phyloP scores from a whole-genome alignment of 2,888 invertebrate genomes.

The Ashinkailepas kermadecensis region DNA sequence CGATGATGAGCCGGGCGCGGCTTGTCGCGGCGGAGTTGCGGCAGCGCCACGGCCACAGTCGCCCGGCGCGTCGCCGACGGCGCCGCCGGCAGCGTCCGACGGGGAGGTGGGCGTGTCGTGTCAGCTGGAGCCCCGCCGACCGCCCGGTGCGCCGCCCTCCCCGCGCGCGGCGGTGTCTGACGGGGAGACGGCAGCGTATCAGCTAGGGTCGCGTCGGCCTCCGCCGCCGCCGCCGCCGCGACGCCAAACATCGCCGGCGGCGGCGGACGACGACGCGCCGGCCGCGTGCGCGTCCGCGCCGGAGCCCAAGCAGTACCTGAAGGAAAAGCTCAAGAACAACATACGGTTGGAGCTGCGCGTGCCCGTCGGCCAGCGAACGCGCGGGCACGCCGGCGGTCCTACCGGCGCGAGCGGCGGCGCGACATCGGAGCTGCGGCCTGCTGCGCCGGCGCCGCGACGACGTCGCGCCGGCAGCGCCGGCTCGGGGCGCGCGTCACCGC shows the following conservation, averaged over 20 bases:
- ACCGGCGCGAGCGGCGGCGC: conserved; percentile 26
- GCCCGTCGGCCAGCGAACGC: conserved; percentile 31
- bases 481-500: neutral
- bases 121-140: neutral
- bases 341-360: conserved; percentile 39
- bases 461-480: conserved; percentile 11
- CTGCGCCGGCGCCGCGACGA: neutral
- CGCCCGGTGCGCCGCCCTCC: neutral
- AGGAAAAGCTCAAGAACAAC: conserved; percentile 40
- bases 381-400: conserved; percentile 31
- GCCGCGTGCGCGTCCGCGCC: conserved; percentile 5
- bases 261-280: neutral
- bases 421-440: neutral
- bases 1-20: neutral
- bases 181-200: no score
- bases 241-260: neutral
- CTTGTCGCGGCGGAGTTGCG: neutral
- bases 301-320: conserved; percentile 35
- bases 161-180: neutral
- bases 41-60: neutral
- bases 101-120: neutral
- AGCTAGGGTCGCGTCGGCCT: no score
- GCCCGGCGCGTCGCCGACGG: neutral
- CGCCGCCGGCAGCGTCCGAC: neutral
- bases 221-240: neutral